phyloP scores from a whole-genome alignment of 1,140 invertebrate genomes.

The Halyomorpha halys region DNA sequence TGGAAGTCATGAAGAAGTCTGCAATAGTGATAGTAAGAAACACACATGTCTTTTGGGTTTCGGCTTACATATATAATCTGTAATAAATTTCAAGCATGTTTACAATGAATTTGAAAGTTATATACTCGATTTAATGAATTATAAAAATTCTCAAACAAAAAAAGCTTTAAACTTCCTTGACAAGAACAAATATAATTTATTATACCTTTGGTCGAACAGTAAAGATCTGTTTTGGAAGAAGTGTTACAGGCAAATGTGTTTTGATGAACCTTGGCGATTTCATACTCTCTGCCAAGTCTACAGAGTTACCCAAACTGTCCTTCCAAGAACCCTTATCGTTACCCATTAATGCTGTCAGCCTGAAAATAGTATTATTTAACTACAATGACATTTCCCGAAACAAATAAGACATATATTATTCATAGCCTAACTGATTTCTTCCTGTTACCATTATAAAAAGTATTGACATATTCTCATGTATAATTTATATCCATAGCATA shows the following conservation, averaged over 20 bases:
- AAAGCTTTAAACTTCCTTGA: neutral
- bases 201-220: conserved; percentile 59
- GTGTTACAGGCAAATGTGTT: conserved; percentile 64
- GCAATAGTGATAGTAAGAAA: conserved; percentile 84
- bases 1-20: conserved; percentile 56
- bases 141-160: neutral
- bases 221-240: conserved; percentile 56
- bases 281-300: conserved; percentile 55
- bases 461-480: no score
- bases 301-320: conserved; percentile 44
- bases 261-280: conserved; percentile 63
- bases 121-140: neutral
- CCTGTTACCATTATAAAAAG: no score
- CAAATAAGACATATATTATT: no score
- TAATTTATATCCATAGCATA: no score
- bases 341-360: conserved; percentile 40
- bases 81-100: conserved; percentile 27
- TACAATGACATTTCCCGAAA: no score
- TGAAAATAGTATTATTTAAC: conserved; percentile 26
- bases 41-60: conserved; percentile 88
- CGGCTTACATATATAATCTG: conserved; percentile 82
- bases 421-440: no score
- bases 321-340: conserved; percentile 39
- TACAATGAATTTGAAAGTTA: neutral
- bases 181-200: neutral